Percentiles rank a stretch among this genome's conserved stretches.
These are phyloP conservation scores for Entomyzon cyanotis DNA, from an alignment of 2,113 vertebrate genomes.

Conservation along the genomic window DNA sequence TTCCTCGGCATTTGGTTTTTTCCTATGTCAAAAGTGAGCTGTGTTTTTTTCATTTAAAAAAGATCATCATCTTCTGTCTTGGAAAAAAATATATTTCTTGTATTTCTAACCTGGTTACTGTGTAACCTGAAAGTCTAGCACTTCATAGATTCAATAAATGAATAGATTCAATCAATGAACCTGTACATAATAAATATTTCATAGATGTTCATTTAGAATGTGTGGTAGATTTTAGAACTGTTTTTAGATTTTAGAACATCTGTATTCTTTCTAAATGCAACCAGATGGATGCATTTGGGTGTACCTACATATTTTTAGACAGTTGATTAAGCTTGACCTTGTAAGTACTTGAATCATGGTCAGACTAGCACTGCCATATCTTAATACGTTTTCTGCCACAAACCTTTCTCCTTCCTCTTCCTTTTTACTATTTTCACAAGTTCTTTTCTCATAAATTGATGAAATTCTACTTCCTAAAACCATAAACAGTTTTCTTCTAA, in stretches of 20 bases:
- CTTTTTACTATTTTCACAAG: background rate
- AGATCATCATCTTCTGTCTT: background rate
- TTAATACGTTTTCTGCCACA: background rate
- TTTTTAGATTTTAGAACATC: too few species aligned
- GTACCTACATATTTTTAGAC: background rate
- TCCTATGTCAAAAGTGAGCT: background rate
- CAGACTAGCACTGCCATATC: background rate
- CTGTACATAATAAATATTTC: background rate
- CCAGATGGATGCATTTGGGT: background rate
- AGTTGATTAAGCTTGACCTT: background rate
- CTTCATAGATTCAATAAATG: background rate
- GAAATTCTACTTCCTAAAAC: background rate
- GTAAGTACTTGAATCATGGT: background rate
- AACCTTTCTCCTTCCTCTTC: background rate
- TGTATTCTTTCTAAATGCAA: background rate
- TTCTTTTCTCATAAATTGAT: background rate
- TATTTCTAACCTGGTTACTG: background rate
- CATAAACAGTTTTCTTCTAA: background rate
- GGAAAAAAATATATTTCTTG: background rate
- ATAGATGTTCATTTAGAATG: background rate
- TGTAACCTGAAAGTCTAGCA: background rate
- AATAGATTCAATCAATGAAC: background rate
- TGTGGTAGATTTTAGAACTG: background rate
- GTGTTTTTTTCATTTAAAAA: background rate
- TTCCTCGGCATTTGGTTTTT: background rate